Conservation (phyloP, 2,797 vertebrate genomes). For the Sternotherus odoratus region DNA sequence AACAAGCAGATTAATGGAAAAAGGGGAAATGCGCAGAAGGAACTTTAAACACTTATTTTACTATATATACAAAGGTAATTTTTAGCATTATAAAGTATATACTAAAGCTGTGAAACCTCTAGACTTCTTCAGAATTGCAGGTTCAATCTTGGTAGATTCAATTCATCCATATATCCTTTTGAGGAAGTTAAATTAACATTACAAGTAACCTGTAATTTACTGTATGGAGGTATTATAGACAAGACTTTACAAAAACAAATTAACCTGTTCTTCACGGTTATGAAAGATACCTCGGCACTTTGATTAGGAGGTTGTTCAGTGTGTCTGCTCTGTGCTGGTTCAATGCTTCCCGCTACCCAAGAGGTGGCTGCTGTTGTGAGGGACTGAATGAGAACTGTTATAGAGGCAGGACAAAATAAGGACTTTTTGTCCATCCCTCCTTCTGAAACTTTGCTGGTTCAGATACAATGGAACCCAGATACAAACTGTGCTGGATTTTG, state of each 20-base stretch:
- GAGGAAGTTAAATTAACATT: neutral
- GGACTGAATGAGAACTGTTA: neutral
- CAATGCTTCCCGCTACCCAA: neutral
- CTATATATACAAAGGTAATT: neutral
- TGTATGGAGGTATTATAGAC: neutral
- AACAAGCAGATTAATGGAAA: neutral
- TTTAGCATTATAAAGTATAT: neutral
- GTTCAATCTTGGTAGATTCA: neutral
- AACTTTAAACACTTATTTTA: neutral
- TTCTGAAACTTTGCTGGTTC: neutral
- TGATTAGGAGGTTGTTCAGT: neutral
- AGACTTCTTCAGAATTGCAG: neutral
- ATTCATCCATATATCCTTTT: neutral
- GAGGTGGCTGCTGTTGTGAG: neutral
- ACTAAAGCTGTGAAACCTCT: neutral
- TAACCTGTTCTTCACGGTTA: neutral
- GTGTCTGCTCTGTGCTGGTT: neutral
- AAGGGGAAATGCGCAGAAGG: neutral
- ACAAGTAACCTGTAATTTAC: neutral
- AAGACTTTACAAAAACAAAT: neutral
- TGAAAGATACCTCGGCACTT: neutral
- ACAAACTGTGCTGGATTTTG: rapidly evolving
- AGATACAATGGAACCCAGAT: neutral
- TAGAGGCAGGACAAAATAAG: neutral
- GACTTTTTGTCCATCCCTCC: neutral